Base-by-base conservation (phyloP, 2,797 vertebrate species). In the Tamandua tetradactyla region DNA sequence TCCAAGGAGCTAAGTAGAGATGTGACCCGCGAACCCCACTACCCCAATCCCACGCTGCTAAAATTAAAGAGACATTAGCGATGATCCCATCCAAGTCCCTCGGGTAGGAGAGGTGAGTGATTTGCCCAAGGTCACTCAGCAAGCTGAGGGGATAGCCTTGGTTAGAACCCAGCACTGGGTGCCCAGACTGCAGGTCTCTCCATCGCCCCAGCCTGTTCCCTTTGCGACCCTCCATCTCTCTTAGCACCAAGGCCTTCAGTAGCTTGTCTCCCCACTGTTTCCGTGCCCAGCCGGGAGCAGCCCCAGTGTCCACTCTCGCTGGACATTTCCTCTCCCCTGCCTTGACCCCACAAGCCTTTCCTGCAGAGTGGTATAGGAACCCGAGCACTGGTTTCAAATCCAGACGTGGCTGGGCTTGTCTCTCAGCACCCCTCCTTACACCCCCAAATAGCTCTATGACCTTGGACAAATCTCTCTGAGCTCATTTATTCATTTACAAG, bases 401-500 rank as follows among this genome's bases (percentile, higher is more conserved):
- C 27, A 22, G 25, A 18, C 2, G 37, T 5, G 1, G 57, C 62
- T 32, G 30, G n/a, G 22, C 55, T 80, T 66, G 8, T 78, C 40
- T 52, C 44, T 92, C 68, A 79, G 8, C 8, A 25, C 30, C n/a
- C 25, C n/a, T n/a, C 17, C 42, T 14, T 27, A 2, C 13, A 49
- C 40, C 23, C n/a, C 2, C 37, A 57, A 27, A 61, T 17, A 49
- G 49, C 79, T 64, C 5, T 15, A 1, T 47, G 76, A 78, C 69
- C 76, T 92, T 57, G 72, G 52, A 75, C 18, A 79, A 76, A 83
- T 78, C 42, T 78, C 52, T 66, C 35, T 81, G 88, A 89, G 27
- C 57, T 91, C 57, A 10, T 80, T 90, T 91, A 61, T 32, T 76
- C 88, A 83, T 81, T 86, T 80, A 72, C 32, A 86, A 88, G 87